Percentiles rank a stretch among this genome's conserved stretches.
Evolutionary conservation across 2,113 vertebrate genomes (phyloP).

Genomic region (Cichladusa arquata): DNA sequence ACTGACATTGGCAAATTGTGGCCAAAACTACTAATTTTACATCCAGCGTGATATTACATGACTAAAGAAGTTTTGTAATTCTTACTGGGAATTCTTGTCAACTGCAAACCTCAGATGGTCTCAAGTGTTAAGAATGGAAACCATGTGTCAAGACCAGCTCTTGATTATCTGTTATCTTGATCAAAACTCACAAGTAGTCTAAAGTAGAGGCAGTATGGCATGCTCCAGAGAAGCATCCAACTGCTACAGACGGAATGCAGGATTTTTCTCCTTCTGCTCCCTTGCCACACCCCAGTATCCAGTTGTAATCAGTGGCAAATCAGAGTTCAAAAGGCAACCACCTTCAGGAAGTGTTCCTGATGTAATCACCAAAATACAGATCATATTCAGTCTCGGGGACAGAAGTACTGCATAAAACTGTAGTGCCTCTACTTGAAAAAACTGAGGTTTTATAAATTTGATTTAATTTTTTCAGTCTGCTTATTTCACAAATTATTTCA

Average conservation of each 20-base stretch:
- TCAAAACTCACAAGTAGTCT: neutral
- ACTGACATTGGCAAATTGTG: neutral
- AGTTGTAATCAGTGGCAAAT: neutral
- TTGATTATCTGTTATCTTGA: neutral
- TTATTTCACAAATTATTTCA: constrained; percentile 3
- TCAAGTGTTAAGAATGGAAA: neutral
- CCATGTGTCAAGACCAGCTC: neutral
- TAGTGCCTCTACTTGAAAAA: neutral
- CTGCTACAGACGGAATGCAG: neutral
- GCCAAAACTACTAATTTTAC: neutral
- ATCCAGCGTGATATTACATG: neutral
- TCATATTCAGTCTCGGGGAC: neutral
- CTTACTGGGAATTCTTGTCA: neutral
- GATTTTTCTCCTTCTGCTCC: neutral
- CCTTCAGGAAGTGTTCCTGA: neutral
- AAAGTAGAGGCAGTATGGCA: neutral
- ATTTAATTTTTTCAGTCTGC: neutral
- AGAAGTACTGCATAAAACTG: neutral
- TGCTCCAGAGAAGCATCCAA: neutral
- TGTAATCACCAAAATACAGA: neutral
- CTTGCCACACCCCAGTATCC: neutral
- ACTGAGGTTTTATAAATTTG: neutral
- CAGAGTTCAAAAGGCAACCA: neutral
- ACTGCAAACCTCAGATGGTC: neutral
- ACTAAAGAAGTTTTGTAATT: neutral